Evolutionary conservation across 2,888 invertebrate genomes (phyloP).

Genomic region (Sinhomidia bicolor): DNA sequence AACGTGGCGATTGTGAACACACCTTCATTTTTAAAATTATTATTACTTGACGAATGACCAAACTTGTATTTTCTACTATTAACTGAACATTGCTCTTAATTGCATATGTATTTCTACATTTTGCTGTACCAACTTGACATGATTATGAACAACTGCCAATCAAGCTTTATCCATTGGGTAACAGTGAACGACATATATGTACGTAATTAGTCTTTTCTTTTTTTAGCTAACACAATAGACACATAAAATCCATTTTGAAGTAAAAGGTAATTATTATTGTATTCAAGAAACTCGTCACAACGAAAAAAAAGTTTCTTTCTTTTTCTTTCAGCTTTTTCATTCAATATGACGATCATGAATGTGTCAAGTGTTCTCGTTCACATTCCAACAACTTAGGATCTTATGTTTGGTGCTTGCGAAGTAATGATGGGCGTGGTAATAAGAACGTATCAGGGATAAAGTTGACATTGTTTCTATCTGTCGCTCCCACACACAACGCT

Average conservation of each 20-base stretch:
- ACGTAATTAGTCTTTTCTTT: too few relatives aligned
- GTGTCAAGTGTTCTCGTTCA: conserved; percentile 30
- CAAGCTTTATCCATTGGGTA: neutral
- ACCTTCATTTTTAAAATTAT: conserved; percentile 8
- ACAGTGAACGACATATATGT: too few relatives aligned
- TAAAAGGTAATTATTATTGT: too few relatives aligned
- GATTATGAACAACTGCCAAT: too few relatives aligned
- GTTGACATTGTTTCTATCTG: neutral
- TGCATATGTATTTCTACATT: too few relatives aligned
- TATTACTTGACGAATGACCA: conserved; percentile 7
- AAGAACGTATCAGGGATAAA: conserved; percentile 2
- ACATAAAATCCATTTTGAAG: too few relatives aligned
- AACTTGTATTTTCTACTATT: too few relatives aligned
- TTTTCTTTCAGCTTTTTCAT: neutral
- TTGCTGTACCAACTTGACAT: too few relatives aligned
- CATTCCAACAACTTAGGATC: neutral
- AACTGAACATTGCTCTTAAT: neutral
- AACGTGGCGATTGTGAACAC: conserved; percentile 19
- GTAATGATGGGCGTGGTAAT: conserved; percentile 46
- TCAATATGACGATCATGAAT: neutral
- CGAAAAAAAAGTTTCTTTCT: too few relatives aligned
- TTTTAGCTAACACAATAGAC: too few relatives aligned
- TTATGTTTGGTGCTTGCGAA: neutral
- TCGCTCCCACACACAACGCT: neutral
- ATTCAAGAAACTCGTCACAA: too few relatives aligned